Base-by-base conservation (phyloP, 2,113 vertebrate genomes). In the Micronisus gabar region DNA sequence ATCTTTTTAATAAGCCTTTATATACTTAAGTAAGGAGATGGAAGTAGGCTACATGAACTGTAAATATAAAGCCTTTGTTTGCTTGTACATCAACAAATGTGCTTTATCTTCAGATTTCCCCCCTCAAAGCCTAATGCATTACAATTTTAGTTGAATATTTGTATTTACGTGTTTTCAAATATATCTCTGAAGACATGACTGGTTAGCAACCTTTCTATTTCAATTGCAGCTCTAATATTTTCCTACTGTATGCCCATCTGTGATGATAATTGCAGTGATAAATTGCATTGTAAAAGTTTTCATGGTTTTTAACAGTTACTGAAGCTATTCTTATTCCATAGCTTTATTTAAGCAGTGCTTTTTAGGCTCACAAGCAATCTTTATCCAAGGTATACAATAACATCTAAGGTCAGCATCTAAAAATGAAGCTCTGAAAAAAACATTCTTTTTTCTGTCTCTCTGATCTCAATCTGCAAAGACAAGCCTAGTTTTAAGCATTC, bases 51-150 rank as follows among this genome's bases (percentile, higher is more conserved):
- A 11, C 1, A 8, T 56, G 4, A 12, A 30, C 47, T 61, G 14
- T n/a, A 75, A 34, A 47, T 36, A 13, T 13, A 29, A 88, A 63
- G 2, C 5, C 15, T 58, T 79, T 27, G 8, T 53, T 82, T 40
- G 6, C 18, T 67, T 48, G 5, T 7, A 22, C 0, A 0, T 53
- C 58, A 10, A 21, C 7, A 75, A 61, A n/a, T 10, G 13, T 43
- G 6, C 6, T 92, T 66, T 68, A 59, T 36, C 22, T 68, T 63
- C 40, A 72, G 1, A 13, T 40, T 47, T 4, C 14, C 5, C 17
- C 11, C 34, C 15, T 36, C 29, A 67, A 86, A 43, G 11, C 17
- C 38, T 26, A 63, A n/a, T 5, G 4, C 3, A 27, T 2, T 82
- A 7, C 9, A 38, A 7, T 83, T 88, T 36, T 23, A 75, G 11